phyloP scores from a whole-genome alignment of 2,113 vertebrate species.

The Eleginops maclovinus region DNA sequence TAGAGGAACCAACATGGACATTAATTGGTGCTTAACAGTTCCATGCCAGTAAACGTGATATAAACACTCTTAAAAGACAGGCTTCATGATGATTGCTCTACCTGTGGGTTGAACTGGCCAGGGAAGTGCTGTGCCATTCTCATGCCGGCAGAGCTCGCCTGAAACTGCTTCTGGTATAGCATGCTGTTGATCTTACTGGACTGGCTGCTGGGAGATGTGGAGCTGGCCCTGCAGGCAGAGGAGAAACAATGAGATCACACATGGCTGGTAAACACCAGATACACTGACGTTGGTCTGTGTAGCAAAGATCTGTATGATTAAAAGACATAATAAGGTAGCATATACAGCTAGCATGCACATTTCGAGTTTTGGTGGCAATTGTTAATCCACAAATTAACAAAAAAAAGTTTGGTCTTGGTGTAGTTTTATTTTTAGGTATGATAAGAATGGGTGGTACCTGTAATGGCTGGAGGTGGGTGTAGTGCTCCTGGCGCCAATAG shows the following conservation, averaged over 20 bases:
- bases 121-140: slow-evolving; percentile 93
- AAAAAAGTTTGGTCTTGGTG: too few species aligned
- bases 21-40: neutral
- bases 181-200: slow-evolving; percentile 98
- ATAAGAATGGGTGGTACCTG: slow-evolving; percentile 81
- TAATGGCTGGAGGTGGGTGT: slow-evolving; percentile 98
- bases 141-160: slow-evolving; percentile 88
- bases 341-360: too few species aligned
- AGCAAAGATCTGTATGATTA: neutral
- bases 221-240: slow-evolving; percentile 87
- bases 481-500: slow-evolving; percentile 91
- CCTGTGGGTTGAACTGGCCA: slow-evolving; percentile 96
- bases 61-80: neutral
- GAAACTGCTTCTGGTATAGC: slow-evolving; percentile 98
- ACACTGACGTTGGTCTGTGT: neutral
- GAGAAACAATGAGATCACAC: neutral
- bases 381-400: neutral
- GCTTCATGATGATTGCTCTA: slow-evolving; percentile 41
- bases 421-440: neutral
- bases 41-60: neutral
- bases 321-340: too few species aligned
- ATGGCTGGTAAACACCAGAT: neutral
- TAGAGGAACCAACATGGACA: neutral
- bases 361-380: neutral
- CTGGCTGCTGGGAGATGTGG: slow-evolving; percentile 97